These are phyloP conservation scores for Brachionus sp. DNA, from an alignment of 1,140 invertebrate genomes.

Conservation along the genomic window DNA sequence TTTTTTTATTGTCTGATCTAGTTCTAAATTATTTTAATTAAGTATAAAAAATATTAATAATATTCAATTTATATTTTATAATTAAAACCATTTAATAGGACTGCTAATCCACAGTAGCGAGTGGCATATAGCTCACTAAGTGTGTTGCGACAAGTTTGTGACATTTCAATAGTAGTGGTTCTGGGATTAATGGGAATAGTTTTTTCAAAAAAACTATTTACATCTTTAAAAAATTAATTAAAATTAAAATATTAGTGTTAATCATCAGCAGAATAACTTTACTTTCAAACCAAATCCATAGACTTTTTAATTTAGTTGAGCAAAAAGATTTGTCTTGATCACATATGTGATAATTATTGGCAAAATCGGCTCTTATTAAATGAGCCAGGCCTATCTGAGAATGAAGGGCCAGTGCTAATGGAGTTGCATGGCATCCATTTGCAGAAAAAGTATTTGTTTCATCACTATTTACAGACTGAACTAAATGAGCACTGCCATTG, in stretches of 20 bases:
- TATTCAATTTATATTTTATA: no score
- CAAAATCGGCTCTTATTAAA: conserved; percentile 23
- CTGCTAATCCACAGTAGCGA: not conserved
- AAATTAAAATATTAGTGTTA: not conserved
- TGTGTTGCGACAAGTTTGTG: not conserved
- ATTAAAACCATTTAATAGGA: conserved; percentile 25
- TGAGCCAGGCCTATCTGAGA: not conserved
- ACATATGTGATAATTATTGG: not conserved
- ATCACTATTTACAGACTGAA: not conserved
- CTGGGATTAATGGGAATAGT: conserved; percentile 21
- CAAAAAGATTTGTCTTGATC: not conserved
- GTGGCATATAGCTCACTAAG: not conserved
- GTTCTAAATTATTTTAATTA: not conserved
- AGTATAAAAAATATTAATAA: no score
- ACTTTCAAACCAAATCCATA: conserved; percentile 41
- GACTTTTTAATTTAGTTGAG: not conserved
- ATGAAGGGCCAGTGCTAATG: not conserved
- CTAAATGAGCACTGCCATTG: not conserved
- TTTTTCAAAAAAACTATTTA: conserved; percentile 30
- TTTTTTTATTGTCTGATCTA: conserved; percentile 18
- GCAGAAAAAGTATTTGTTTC: not conserved
- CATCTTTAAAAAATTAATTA: not conserved
- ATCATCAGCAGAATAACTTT: not conserved
- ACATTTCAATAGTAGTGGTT: conserved; percentile 6
- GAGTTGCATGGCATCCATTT: not conserved